A percentile compares a stretch with the other conserved stretches of the same genome.
These are phyloP conservation scores for Trachelus tabidus DNA, from an alignment of 2,888 invertebrate species.

Conservation along the genomic window DNA sequence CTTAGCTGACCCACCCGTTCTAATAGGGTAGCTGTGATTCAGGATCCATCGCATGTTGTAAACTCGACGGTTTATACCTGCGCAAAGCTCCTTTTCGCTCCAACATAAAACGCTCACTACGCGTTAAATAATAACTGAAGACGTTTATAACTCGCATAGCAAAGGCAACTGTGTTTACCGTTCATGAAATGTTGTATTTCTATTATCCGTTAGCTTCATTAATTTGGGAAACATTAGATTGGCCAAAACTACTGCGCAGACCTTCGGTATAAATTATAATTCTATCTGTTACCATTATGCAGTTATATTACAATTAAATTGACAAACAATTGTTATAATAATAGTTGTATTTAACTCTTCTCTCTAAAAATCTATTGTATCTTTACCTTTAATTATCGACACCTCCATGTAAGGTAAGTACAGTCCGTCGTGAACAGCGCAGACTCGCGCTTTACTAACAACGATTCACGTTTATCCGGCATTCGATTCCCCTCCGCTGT, in stretches of 20 bases:
- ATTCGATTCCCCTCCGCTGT: neutral
- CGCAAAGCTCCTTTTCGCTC: slow-evolving; percentile 20
- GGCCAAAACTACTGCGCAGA: slow-evolving; percentile 30
- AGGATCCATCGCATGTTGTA: slow-evolving; percentile 27
- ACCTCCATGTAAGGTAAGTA: slow-evolving; percentile 28
- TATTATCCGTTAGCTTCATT: slow-evolving; percentile 13
- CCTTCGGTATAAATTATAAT: slow-evolving; percentile 32
- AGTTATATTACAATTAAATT: slow-evolving; percentile 51
- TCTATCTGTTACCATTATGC: slow-evolving; percentile 34
- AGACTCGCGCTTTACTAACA: neutral
- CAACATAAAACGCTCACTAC: slow-evolving; percentile 17
- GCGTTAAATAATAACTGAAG: slow-evolving; percentile 13
- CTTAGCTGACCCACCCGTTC: neutral
- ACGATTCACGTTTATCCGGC: neutral
- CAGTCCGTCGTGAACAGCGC: slow-evolving; percentile 7
- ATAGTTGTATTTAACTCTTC: slow-evolving; percentile 42
- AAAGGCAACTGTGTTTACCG: slow-evolving; percentile 46
- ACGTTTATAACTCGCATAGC: slow-evolving; percentile 14
- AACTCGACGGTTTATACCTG: slow-evolving; percentile 17
- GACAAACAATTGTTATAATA: slow-evolving; percentile 45
- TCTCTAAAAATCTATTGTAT: slow-evolving; percentile 41
- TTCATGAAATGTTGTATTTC: slow-evolving; percentile 20
- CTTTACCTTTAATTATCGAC: slow-evolving; percentile 24
- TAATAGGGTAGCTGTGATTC: neutral
- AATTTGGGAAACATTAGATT: slow-evolving; percentile 11